Percentiles rank a stretch among this genome's conserved stretches.
These are phyloP conservation scores for Nylanderia fulva DNA, from an alignment of 1,140 invertebrate genomes.

Conservation along the genomic window DNA sequence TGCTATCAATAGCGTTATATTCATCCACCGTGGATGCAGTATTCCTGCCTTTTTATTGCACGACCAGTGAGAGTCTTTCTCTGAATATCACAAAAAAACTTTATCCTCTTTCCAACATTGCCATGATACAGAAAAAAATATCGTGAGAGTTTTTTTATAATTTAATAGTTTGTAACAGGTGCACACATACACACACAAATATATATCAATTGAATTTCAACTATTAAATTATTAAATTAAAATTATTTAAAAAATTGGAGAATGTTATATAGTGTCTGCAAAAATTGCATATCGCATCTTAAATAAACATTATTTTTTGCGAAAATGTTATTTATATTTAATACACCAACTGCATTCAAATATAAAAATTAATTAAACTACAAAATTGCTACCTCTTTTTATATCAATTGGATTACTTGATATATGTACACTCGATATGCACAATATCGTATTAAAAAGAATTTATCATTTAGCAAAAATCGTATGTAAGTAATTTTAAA, in stretches of 20 bases:
- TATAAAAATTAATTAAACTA: too few relatives aligned
- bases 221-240: not conserved
- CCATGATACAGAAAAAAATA: not conserved
- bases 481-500: too few relatives aligned
- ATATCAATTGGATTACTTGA: too few relatives aligned
- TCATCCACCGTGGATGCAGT: slow-evolving; percentile 28
- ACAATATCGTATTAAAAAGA: too few relatives aligned
- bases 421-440: too few relatives aligned
- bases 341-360: too few relatives aligned
- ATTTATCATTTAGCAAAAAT: too few relatives aligned
- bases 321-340: too few relatives aligned
- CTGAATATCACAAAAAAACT: slow-evolving; percentile 37
- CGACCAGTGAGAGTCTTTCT: not conserved
- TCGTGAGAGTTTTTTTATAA: not conserved
- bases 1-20: slow-evolving; percentile 60
- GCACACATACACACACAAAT: too few relatives aligned
- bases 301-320: not conserved
- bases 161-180: not conserved
- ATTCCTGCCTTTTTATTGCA: slow-evolving; percentile 54
- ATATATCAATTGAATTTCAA: not conserved
- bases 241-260: not conserved
- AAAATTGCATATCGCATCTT: not conserved
- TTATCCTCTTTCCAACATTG: not conserved
- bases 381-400: too few relatives aligned
- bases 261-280: too few relatives aligned